phyloP scores from a whole-genome alignment of 1,140 invertebrate genomes.

The Saccostrea echinata region DNA sequence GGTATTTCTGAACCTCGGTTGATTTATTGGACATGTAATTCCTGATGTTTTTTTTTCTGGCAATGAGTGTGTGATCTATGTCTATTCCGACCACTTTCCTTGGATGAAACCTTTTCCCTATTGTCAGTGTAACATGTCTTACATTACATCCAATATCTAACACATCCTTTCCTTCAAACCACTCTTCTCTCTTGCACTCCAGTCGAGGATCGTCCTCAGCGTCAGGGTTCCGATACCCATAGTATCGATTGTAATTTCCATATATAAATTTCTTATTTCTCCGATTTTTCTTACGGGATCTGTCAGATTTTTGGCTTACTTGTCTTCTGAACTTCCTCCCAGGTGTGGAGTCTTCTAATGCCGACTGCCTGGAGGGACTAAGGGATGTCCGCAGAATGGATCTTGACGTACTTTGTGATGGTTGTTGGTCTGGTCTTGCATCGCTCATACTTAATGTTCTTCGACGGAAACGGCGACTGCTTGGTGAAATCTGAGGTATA shows the following conservation, averaged over 20 bases:
- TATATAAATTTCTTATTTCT: conserved; percentile 86
- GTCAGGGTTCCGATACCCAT: conserved; percentile 93
- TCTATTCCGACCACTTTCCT: conserved; percentile 95
- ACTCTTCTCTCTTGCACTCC: conserved; percentile 89
- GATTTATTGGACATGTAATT: conserved; percentile 85
- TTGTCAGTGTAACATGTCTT: conserved; percentile 91
- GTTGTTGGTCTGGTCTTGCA: conserved; percentile 54
- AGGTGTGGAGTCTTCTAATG: conserved; percentile 50
- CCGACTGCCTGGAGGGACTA: conserved; percentile 54
- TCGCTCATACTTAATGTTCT: conserved; percentile 66
- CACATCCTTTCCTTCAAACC: conserved; percentile 94
- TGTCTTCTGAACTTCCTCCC: conserved; percentile 59
- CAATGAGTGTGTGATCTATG: conserved; percentile 95
- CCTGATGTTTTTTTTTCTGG: conserved; percentile 89
- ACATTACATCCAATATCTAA: conserved; percentile 99
- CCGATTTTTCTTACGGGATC: conserved; percentile 34
- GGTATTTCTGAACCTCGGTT: conserved; percentile 80
- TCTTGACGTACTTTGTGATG: conserved; percentile 67
- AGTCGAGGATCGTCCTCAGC: conserved; percentile 90
- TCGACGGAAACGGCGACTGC: conserved; percentile 84
- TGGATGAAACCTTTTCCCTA: conserved; percentile 92
- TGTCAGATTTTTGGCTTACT: conserved; percentile 49
- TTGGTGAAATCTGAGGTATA: conserved; percentile 88
- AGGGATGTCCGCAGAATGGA: conserved; percentile 59
- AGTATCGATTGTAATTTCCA: conserved; percentile 98